Percentiles rank a stretch among this genome's conserved stretches.
These are phyloP conservation scores for Corythoichthys haematopterus DNA, from an alignment of 2,113 vertebrate species.

Conservation along the genomic window DNA sequence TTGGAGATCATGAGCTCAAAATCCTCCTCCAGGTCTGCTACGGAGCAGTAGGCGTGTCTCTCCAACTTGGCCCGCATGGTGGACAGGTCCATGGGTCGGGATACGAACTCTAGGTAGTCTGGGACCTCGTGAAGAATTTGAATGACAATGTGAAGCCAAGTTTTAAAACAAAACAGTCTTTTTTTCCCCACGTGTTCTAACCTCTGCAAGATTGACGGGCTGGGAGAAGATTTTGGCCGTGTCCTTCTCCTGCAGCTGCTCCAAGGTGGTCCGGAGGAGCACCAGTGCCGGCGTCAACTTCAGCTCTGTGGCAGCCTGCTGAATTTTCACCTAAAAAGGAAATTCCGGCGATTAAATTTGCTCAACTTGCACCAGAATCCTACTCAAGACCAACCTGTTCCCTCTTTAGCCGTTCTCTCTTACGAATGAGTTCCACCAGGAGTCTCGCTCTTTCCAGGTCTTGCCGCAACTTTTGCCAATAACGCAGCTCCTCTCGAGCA, in stretches of 20 bases:
- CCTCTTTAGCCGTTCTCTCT: conserved; percentile 93
- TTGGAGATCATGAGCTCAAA: conserved; percentile 97
- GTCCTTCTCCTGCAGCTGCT: conserved; percentile 94
- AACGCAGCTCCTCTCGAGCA: conserved; percentile 89
- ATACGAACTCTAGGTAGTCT: conserved; percentile 98
- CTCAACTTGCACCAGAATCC: not conserved
- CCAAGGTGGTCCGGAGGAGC: conserved; percentile 85
- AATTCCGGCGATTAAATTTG: not conserved
- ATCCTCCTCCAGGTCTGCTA: conserved; percentile 91
- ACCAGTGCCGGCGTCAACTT: conserved; percentile 87
- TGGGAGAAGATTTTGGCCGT: conserved; percentile 87
- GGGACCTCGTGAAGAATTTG: conserved; percentile 80
- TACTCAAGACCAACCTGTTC: conserved; percentile 78
- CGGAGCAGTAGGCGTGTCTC: conserved; percentile 85
- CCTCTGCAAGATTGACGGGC: conserved; percentile 90
- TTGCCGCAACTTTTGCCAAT: conserved; percentile 95
- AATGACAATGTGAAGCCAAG: conserved; percentile 30
- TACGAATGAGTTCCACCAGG: conserved; percentile 93
- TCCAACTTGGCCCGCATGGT: conserved; percentile 94
- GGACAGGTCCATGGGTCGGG: conserved; percentile 98
- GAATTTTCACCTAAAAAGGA: conserved; percentile 81
- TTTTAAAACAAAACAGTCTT: not conserved
- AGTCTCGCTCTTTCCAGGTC: conserved; percentile 91
- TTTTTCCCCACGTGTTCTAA: conserved; percentile 56
- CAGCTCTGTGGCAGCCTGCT: conserved; percentile 88